These are phyloP conservation scores for Corythornis madagascariensis DNA, from an alignment of 2,113 vertebrate species.

Conservation along the genomic window DNA sequence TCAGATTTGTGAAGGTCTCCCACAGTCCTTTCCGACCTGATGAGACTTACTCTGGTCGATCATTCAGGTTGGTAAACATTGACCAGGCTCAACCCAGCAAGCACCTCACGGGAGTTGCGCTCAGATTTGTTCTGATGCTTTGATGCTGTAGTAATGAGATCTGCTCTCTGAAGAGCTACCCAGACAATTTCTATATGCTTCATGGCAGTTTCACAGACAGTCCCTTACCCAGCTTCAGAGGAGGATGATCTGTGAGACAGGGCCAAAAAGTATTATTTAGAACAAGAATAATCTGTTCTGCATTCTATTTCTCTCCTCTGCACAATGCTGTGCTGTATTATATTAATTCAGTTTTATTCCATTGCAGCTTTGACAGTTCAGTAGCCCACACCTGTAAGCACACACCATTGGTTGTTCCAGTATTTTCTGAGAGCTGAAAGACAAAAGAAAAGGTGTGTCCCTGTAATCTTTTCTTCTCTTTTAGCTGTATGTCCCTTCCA, in stretches of 20 bases:
- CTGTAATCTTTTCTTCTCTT: not conserved
- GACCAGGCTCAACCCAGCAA: not conserved
- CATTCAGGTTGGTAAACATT: not conserved
- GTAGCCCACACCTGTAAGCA: not conserved
- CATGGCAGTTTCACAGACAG: rapidly evolving
- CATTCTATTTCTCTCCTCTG: not conserved
- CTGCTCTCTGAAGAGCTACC: not conserved
- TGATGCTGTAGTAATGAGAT: not conserved
- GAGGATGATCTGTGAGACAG: not conserved
- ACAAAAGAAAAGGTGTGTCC: not conserved
- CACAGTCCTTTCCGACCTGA: rapidly evolving
- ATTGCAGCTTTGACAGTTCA: not conserved
- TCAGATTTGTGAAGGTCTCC: not conserved
- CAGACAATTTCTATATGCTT: not conserved
- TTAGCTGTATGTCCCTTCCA: not conserved
- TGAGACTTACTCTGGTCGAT: not conserved
- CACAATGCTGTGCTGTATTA: rapidly evolving
- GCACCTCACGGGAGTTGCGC: not conserved
- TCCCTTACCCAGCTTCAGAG: not conserved
- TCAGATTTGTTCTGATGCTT: not conserved
- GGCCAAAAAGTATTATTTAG: not conserved
- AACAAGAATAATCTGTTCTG: not conserved
- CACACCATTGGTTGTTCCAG: not conserved
- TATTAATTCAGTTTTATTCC: not conserved
- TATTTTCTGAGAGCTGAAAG: not conserved